Percentiles rank a stretch among this genome's conserved stretches.
phyloP scores from a whole-genome alignment of 2,888 invertebrate species.

The Patella pellucida region DNA sequence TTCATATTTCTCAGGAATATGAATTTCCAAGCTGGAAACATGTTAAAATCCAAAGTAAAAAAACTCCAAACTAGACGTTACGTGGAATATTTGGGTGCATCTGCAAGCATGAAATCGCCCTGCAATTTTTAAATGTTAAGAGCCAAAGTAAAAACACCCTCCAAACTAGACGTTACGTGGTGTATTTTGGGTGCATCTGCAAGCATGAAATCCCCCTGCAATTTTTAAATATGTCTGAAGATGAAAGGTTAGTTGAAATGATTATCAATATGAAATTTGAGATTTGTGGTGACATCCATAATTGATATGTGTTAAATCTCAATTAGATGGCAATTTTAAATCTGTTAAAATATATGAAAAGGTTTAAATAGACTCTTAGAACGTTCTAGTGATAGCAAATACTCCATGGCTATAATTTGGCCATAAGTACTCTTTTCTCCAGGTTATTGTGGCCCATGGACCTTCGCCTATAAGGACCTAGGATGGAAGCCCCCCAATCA shows the following conservation, averaged over 20 bases:
- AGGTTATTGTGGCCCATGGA: no score
- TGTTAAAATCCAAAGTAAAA: background rate
- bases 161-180: background rate
- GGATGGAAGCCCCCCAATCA: no score
- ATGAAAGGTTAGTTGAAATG: background rate
- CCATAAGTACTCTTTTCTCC: no score
- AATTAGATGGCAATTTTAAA: no score
- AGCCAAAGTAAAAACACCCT: background rate
- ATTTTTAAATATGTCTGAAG: background rate
- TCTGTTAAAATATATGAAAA: no score
- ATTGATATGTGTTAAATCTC: no score
- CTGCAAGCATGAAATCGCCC: background rate
- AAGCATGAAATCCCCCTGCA: background rate
- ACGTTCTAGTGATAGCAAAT: no score
- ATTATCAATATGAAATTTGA: no score
- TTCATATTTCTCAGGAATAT: background rate
- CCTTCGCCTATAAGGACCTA: no score
- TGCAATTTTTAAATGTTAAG: background rate
- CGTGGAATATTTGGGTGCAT: background rate
- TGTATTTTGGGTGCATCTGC: background rate
- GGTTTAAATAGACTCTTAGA: no score
- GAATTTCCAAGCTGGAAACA: background rate
- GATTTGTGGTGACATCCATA: no score
- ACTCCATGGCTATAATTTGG: no score
- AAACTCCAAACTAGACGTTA: background rate